phyloP scores from a whole-genome alignment of 2,797 vertebrate genomes.

The Spinibarbus caldwelli region DNA sequence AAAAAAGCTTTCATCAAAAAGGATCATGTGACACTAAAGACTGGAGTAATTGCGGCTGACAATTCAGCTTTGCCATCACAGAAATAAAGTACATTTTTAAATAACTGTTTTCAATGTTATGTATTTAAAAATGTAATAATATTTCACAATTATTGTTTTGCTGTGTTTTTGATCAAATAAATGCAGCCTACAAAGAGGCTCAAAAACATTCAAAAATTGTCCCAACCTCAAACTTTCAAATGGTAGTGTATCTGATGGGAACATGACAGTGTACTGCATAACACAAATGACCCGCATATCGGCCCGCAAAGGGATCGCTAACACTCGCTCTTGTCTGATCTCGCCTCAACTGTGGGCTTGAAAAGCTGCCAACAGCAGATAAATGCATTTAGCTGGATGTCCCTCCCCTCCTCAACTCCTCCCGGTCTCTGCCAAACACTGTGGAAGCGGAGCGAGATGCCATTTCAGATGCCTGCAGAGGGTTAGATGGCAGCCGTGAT shows the following conservation, averaged over 20 bases:
- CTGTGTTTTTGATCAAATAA: background rate
- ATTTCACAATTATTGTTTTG: background rate
- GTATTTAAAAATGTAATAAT: background rate
- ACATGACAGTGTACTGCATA: background rate
- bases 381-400: slow-evolving; percentile 42
- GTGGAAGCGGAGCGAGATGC: slow-evolving; percentile 25
- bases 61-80: background rate
- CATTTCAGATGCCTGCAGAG: slow-evolving; percentile 35
- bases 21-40: background rate
- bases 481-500: slow-evolving; percentile 28
- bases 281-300: slow-evolving; percentile 6
- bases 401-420: slow-evolving; percentile 8
- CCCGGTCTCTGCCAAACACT: background rate
- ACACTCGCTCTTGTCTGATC: slow-evolving; percentile 26
- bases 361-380: slow-evolving; percentile 52
- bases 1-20: slow-evolving; percentile 21
- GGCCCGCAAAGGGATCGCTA: slow-evolving; percentile 9
- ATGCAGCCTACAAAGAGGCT: background rate
- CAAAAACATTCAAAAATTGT: background rate
- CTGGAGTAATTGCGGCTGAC: background rate
- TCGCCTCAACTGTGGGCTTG: slow-evolving; percentile 40
- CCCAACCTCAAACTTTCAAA: background rate
- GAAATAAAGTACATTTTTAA: background rate
- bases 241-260: background rate
- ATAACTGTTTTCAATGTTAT: background rate